phyloP scores from a whole-genome alignment of 1,140 invertebrate genomes.

The Solenopsis invicta region DNA sequence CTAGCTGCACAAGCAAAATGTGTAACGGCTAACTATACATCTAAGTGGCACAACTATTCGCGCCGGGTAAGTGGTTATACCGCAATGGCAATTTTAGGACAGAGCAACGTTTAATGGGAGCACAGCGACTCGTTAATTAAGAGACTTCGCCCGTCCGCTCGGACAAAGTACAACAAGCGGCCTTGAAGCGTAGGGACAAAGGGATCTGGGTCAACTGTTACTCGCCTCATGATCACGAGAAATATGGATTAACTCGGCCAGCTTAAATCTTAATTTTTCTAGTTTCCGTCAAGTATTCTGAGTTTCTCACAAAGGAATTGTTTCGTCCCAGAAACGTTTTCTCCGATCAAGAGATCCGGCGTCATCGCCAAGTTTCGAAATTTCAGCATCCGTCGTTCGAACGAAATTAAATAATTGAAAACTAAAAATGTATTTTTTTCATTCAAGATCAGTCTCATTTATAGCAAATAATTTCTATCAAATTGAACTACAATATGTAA shows the following conservation, averaged over 20 bases:
- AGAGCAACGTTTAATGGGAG: constrained; percentile 35
- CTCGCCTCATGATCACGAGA: constrained; percentile 61
- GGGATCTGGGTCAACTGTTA: constrained; percentile 62
- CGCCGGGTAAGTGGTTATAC: constrained; percentile 16
- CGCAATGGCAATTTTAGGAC: constrained; percentile 22
- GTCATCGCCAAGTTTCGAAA: not conserved
- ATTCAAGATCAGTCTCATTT: constrained; percentile 5
- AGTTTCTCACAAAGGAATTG: constrained; percentile 3
- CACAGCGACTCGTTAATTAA: constrained; percentile 60
- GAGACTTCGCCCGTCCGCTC: constrained; percentile 37
- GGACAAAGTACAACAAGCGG: constrained; percentile 45
- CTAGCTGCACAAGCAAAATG: not conserved
- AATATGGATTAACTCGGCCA: constrained; percentile 55
- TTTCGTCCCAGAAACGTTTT: constrained; percentile 31
- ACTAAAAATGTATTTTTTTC: not conserved
- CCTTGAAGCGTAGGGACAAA: constrained; percentile 62
- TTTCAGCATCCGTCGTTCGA: not conserved
- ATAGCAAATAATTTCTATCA: not conserved
- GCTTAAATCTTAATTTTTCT: constrained; percentile 58
- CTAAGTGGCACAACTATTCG: constrained; percentile 39
- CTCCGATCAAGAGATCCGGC: constrained; percentile 4
- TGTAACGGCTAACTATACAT: not conserved
- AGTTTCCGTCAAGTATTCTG: constrained; percentile 25
- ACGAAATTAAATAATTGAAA: not conserved
- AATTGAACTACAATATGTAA: not conserved